Evolutionary conservation across 2,797 vertebrate genomes (phyloP).

Genomic region (Meda fulgida): DNA sequence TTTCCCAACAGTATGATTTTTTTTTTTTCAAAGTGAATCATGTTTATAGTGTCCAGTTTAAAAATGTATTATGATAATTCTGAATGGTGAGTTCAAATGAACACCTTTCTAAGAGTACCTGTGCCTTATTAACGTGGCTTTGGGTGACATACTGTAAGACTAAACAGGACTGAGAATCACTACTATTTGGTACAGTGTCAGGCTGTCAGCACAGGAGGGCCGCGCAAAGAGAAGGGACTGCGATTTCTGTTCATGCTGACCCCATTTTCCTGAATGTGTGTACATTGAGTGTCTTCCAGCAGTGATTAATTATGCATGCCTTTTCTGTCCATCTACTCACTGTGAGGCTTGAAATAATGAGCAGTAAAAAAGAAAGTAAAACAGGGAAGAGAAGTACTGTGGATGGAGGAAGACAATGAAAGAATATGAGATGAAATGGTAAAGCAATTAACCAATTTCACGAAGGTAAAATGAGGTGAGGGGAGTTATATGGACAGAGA

Average conservation of each 20-base stretch:
- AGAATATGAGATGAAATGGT: slow-evolving; percentile 22
- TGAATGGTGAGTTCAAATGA: slow-evolving; percentile 5
- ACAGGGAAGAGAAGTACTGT: not conserved
- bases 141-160: not conserved
- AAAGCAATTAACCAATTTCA: slow-evolving; percentile 14
- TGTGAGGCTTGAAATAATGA: slow-evolving; percentile 45
- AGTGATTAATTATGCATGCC: slow-evolving; percentile 73
- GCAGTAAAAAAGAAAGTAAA: slow-evolving; percentile 2
- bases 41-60: not conserved
- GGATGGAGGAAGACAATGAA: slow-evolving; percentile 24
- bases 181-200: slow-evolving; percentile 29
- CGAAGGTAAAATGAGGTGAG: slow-evolving; percentile 44
- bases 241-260: slow-evolving; percentile 59
- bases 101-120: not conserved
- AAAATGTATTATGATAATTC: not conserved
- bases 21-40: not conserved
- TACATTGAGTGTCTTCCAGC: slow-evolving; percentile 66
- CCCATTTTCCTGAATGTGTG: slow-evolving; percentile 62
- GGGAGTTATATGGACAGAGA: slow-evolving; percentile 50
- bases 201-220: slow-evolving; percentile 14
- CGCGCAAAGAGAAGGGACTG: slow-evolving; percentile 22
- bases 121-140: slow-evolving; percentile 1
- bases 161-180: not conserved
- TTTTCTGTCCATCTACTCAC: slow-evolving; percentile 65
- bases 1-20: not conserved